A percentile compares a stretch with the other conserved stretches of the same genome.
phyloP scores from a whole-genome alignment of 2,888 invertebrate species.

The Drosophila cracens region DNA sequence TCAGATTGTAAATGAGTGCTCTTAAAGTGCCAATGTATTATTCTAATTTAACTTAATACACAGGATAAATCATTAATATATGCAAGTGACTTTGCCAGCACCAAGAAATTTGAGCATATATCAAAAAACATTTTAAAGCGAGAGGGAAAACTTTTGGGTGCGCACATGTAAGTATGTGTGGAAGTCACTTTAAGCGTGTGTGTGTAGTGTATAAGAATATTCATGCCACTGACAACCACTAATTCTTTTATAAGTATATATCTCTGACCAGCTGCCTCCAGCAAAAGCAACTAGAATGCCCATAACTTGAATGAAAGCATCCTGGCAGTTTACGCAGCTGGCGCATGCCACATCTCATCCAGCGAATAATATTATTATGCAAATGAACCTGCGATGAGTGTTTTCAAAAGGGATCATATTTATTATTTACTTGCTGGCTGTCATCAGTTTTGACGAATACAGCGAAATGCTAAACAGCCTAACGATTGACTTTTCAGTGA shows the following conservation, averaged over 20 bases:
- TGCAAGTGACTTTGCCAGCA: slow-evolving; percentile 36
- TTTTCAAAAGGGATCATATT: slow-evolving; percentile 74
- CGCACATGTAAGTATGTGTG: background rate
- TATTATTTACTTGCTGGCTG: slow-evolving; percentile 78
- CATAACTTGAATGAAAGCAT: slow-evolving; percentile 28
- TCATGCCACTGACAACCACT: slow-evolving; percentile 33
- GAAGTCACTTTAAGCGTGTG: background rate
- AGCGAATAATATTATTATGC: slow-evolving; percentile 68
- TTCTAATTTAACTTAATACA: slow-evolving; percentile 28
- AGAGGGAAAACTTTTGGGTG: slow-evolving; percentile 14
- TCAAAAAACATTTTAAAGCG: slow-evolving; percentile 32
- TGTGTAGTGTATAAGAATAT: background rate
- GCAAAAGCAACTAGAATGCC: slow-evolving; percentile 1
- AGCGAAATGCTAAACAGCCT: slow-evolving; percentile 33
- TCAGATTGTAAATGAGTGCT: background rate
- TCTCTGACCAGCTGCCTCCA: slow-evolving; percentile 33
- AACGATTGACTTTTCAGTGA: slow-evolving; percentile 52
- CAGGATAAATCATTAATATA: slow-evolving; percentile 33
- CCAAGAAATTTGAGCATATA: slow-evolving; percentile 6
- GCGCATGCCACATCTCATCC: slow-evolving; percentile 11
- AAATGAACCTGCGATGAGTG: slow-evolving; percentile 66
- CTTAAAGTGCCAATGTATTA: slow-evolving; percentile 45
- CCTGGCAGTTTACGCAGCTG: slow-evolving; percentile 14
- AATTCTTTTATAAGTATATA: slow-evolving; percentile 20
- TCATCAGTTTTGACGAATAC: slow-evolving; percentile 63